Base-by-base conservation (phyloP, 1,140 invertebrate species). In the Platyura marginata region DNA sequence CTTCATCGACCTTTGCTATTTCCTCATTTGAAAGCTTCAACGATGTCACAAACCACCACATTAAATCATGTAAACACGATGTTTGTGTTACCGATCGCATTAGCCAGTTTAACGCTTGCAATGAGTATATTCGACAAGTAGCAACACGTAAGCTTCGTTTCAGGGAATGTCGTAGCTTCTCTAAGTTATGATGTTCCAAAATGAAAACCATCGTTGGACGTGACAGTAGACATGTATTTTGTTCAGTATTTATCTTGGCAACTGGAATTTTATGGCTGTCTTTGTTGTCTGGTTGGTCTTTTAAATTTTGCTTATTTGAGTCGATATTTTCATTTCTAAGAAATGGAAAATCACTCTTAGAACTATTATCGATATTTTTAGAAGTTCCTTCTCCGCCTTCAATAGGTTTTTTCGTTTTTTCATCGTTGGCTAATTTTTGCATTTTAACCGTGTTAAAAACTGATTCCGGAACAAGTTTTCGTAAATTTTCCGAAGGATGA, bases 31-130 rank as follows among this genome's bases (percentile, higher is more conserved):
- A 54, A 1, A 77, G 69, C 5, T 71, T 74, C 18, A 90, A 62
- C 2, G 71, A 74, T n/a, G 70, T 74, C 2, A 88, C 81, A 53
- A 95, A 92, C 83, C 88, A 94, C 92, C 91, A 96, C 46, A 96
- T 72, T 1, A 96, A 66, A 61, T 96, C 92, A 54, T 96, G 92
- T 8, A 95, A 67, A 57, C 82, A 86, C 6, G 79, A 78, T 5
- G 89, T 80, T 59, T 93, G 86, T 1, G 87, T 92, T 2, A 95
- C 88, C 45, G 79, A 87, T 46, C 88, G 72, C 3, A 98, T 65
- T 4, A 98, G 60, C 93, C 93, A 98, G 58, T 95, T 94, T 40
- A 97, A 69, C 1, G 90, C 89, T 74, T 93, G 53, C 18, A 67
- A 52, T 1, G 85, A 86, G 56, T 88, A 90, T 8, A 87, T 79